Conservation (phyloP, 2,888 invertebrate species). For the Leptura quadrifasciata region DNA sequence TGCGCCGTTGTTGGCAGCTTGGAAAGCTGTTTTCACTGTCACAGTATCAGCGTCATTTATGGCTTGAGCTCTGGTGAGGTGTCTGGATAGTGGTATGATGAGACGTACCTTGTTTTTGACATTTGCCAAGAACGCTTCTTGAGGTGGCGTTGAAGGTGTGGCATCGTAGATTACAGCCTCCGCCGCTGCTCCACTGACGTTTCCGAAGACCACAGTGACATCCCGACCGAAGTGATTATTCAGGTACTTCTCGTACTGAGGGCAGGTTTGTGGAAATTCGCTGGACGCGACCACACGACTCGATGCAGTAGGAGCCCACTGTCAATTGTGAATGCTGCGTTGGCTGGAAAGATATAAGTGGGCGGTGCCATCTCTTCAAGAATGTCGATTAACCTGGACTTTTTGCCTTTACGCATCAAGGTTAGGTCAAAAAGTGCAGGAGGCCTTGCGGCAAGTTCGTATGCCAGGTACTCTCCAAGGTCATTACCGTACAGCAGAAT, state of each 20-base stretch:
- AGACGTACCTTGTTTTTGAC: background rate
- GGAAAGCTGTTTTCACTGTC: background rate
- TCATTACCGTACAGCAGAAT: too few relatives aligned
- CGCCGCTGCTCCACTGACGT: background rate
- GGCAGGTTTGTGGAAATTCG: too few relatives aligned
- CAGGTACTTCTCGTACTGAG: too few relatives aligned
- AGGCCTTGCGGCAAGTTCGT: too few relatives aligned
- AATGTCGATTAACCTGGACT: slow-evolving; percentile 5
- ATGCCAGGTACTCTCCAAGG: too few relatives aligned
- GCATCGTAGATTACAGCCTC: background rate
- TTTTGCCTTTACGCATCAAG: too few relatives aligned
- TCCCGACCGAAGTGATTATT: too few relatives aligned
- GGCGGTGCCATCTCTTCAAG: slow-evolving; percentile 5
- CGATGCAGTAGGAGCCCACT: too few relatives aligned
- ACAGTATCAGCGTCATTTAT: background rate
- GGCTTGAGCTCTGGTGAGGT: background rate
- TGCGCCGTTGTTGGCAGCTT: background rate
- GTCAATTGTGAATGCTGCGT: background rate
- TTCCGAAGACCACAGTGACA: slow-evolving; percentile 1
- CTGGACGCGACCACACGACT: too few relatives aligned
- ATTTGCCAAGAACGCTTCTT: background rate
- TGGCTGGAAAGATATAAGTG: background rate
- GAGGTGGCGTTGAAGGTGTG: background rate
- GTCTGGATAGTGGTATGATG: background rate
- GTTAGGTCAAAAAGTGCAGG: too few relatives aligned